Percentiles rank a stretch among this genome's conserved stretches.
Conservation (phyloP, 2,888 invertebrate species). For the Cataglyphis rosenhaueri region DNA sequence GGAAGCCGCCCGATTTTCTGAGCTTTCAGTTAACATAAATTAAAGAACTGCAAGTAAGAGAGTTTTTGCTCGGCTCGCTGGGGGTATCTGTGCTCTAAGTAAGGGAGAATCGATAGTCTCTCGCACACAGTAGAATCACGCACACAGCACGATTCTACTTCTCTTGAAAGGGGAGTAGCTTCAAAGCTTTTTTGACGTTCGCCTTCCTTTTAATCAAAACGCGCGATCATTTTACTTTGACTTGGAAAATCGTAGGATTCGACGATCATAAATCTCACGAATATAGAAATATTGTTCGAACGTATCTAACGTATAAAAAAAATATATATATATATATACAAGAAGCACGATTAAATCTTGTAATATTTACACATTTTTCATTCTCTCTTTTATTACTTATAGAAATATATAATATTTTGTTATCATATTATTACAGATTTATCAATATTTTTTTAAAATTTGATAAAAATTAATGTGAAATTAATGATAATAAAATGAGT, state of each 20-base stretch:
- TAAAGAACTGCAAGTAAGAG: slow-evolving; percentile 53
- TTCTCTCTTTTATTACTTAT: neutral
- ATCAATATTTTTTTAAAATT: neutral
- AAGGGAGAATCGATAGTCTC: slow-evolving; percentile 47
- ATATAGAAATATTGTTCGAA: slow-evolving; percentile 25
- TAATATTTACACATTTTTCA: neutral
- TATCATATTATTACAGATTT: neutral
- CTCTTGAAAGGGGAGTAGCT: slow-evolving; percentile 39
- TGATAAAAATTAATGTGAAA: neutral
- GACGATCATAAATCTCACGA: slow-evolving; percentile 16
- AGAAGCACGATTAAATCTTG: neutral
- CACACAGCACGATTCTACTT: slow-evolving; percentile 45
- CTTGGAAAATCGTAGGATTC: slow-evolving; percentile 18
- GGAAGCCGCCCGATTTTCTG: slow-evolving; percentile 41
- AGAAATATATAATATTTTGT: neutral
- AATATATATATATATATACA: neutral
- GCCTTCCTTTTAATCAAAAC: slow-evolving; percentile 33
- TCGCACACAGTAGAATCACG: slow-evolving; percentile 32
- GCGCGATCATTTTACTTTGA: slow-evolving; percentile 28
- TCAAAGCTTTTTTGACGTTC: slow-evolving; percentile 17
- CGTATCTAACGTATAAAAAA: neutral
- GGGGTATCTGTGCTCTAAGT: slow-evolving; percentile 43
- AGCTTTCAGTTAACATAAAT: slow-evolving; percentile 56
- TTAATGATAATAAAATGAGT: neutral
- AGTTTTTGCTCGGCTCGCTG: slow-evolving; percentile 40